Evolutionary conservation across 1,140 invertebrate genomes (phyloP).

Genomic region (Zaprionus davidi): DNA sequence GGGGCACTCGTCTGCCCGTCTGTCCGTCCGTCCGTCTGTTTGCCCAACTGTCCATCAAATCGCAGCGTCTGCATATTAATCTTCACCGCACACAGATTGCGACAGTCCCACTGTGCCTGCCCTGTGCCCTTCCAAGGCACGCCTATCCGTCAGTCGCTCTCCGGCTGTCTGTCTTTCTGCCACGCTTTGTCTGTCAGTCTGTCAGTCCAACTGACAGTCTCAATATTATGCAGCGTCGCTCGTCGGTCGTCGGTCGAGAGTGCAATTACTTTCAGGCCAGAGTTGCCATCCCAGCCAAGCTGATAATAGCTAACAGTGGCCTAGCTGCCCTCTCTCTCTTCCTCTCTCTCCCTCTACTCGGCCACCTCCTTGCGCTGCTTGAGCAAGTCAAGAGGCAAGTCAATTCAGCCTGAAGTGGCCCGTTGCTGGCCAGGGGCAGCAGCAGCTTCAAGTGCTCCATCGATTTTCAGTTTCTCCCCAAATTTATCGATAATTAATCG

Average conservation of each 20-base stretch:
- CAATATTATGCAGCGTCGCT: slow-evolving; percentile 58
- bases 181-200: not conserved
- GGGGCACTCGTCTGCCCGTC: slow-evolving; percentile 18
- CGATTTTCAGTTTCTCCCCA: not conserved
- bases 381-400: not conserved
- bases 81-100: slow-evolving; percentile 53
- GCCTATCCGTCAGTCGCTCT: not conserved
- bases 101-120: not conserved
- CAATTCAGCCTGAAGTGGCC: slow-evolving; percentile 1
- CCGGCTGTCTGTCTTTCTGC: not conserved
- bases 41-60: slow-evolving; percentile 44
- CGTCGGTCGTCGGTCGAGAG: slow-evolving; percentile 22
- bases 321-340: not conserved
- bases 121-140: not conserved
- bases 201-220: slow-evolving; percentile 51
- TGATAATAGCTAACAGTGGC: slow-evolving; percentile 2
- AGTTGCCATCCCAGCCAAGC: not conserved
- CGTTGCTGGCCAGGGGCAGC: not conserved
- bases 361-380: too few species aligned
- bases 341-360: not conserved
- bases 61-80: slow-evolving; percentile 68
- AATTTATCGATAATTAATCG: slow-evolving; percentile 9
- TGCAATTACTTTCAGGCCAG: slow-evolving; percentile 62
- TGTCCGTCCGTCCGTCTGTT: slow-evolving; percentile 38
- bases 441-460: not conserved